Conservation (phyloP, 2,888 invertebrate species). For the Pterostichus madidus region DNA sequence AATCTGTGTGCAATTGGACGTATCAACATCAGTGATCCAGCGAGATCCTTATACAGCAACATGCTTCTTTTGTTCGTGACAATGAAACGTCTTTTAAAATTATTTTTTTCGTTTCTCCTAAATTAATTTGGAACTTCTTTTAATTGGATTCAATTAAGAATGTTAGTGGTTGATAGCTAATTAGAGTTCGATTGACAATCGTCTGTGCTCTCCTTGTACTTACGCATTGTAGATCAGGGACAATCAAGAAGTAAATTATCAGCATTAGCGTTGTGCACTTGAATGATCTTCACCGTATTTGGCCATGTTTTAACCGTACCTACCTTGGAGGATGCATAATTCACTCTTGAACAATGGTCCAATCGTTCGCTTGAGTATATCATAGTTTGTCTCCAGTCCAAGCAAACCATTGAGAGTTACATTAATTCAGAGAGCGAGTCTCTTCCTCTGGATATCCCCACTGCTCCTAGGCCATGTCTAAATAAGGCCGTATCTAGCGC, state of each 20-base stretch:
- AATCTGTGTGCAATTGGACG: constrained; percentile 39
- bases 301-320: constrained; percentile 52
- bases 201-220: neutral
- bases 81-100: constrained; percentile 22
- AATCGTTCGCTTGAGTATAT: neutral
- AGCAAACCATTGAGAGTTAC: constrained; percentile 50
- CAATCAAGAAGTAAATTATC: constrained; percentile 30
- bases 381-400: constrained; percentile 38
- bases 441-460: constrained; percentile 53
- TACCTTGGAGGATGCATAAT: constrained; percentile 32
- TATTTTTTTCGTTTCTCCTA: constrained; percentile 13
- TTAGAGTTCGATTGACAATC: neutral
- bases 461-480: constrained; percentile 62
- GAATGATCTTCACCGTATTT: constrained; percentile 54
- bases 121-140: neutral
- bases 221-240: constrained; percentile 36
- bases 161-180: constrained; percentile 3
- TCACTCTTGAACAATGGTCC: constrained; percentile 46
- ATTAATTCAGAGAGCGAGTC: constrained; percentile 46
- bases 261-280: neutral
- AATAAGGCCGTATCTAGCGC: constrained; percentile 65
- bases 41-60: constrained; percentile 36
- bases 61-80: constrained; percentile 46
- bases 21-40: constrained; percentile 31
- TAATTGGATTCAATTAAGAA: too few relatives aligned